phyloP scores from a whole-genome alignment of 2,888 invertebrate species.

The Dasysyrphus tricinctus region DNA sequence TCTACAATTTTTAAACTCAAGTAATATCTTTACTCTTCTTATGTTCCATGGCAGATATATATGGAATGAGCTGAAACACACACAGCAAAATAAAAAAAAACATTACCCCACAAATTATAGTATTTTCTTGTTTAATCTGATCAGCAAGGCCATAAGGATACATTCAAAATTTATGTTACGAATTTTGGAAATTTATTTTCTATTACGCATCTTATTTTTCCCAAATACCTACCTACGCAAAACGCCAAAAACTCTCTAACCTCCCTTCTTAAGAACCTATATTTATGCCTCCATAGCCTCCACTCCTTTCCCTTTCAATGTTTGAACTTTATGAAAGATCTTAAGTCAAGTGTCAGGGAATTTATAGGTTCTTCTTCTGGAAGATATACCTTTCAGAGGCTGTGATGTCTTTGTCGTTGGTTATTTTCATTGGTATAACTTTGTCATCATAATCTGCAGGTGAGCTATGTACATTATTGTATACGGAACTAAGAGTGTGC shows the following conservation, averaged over 20 bases:
- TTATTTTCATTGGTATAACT: constrained; percentile 59
- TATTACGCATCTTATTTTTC: constrained; percentile 39
- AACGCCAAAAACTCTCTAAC: neutral
- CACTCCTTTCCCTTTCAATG: constrained; percentile 20
- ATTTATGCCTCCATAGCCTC: neutral
- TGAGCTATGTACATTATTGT: neutral
- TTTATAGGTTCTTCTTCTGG: constrained; percentile 61
- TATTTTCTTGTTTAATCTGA: constrained; percentile 72
- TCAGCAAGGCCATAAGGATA: constrained; percentile 72
- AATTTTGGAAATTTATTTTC: constrained; percentile 71
- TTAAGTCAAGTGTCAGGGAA: constrained; percentile 73
- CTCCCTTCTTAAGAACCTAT: neutral
- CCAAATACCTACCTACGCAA: neutral
- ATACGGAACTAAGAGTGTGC: neutral
- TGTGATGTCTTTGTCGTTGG: constrained; percentile 59
- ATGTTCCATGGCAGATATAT: constrained; percentile 39
- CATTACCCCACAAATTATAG: constrained; percentile 73
- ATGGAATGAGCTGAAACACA: neutral
- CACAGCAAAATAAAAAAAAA: constrained; percentile 31
- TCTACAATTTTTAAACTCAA: constrained; percentile 36
- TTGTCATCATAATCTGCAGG: constrained; percentile 69
- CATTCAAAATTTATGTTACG: constrained; percentile 71
- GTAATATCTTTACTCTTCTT: neutral
- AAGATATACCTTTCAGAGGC: constrained; percentile 14
- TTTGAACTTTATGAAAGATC: constrained; percentile 74